Evolutionary conservation across 2,113 vertebrate genomes (phyloP).

Genomic region (Corvus moneduloides): DNA sequence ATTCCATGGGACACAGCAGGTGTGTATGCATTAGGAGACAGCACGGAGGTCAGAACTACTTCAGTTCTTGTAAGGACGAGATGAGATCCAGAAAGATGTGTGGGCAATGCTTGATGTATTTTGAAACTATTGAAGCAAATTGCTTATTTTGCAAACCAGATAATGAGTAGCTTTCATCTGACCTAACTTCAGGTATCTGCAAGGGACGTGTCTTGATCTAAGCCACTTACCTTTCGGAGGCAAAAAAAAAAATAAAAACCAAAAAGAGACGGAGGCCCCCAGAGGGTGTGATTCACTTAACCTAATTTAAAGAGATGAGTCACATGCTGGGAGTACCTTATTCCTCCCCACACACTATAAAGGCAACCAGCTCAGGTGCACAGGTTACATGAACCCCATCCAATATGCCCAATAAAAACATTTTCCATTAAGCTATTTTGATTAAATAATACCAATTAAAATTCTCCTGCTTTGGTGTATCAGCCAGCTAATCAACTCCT

Average conservation of each 20-base stretch:
- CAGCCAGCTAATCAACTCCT: not conserved
- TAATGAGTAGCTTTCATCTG: not conserved
- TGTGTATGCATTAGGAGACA: not conserved
- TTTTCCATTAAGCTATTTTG: not conserved
- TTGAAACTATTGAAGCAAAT: not conserved
- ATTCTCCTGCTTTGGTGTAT: not conserved
- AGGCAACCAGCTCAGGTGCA: not conserved
- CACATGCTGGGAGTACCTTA: not conserved
- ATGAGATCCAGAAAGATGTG: not conserved
- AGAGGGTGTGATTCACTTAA: slow-evolving; percentile 23
- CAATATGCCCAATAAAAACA: not conserved
- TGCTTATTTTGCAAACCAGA: not conserved
- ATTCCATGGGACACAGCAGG: not conserved
- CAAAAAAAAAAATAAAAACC: too few species aligned
- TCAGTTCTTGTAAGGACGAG: not conserved
- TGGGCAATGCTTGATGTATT: not conserved
- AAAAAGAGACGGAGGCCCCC: not conserved
- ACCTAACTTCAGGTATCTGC: not conserved
- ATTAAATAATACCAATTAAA: not conserved
- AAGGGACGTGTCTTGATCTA: not conserved
- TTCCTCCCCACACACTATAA: not conserved
- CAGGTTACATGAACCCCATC: not conserved
- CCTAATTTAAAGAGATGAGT: slow-evolving; percentile 2
- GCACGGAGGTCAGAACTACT: not conserved
- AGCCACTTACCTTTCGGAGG: not conserved